phyloP scores from a whole-genome alignment of 2,113 vertebrate genomes.

The Laticauda laticaudata region DNA sequence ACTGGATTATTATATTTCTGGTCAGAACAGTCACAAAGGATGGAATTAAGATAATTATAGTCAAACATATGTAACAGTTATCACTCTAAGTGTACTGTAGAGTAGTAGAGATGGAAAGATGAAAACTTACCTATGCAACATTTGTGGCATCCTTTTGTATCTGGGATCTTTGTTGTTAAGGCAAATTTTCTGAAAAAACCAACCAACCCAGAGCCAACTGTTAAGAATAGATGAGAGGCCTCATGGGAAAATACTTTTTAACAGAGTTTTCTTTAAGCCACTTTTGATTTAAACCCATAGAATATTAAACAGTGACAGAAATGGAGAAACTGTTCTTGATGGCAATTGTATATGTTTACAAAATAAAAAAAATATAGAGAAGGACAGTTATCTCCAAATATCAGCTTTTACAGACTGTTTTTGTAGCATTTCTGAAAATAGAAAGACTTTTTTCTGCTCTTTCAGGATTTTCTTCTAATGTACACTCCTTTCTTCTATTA shows the following conservation, averaged over 20 bases:
- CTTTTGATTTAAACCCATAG: neutral
- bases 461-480: neutral
- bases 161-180: slow-evolving; percentile 95
- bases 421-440: neutral
- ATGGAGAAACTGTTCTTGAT: neutral
- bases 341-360: neutral
- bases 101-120: neutral
- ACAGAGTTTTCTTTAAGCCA: neutral
- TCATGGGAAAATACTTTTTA: neutral
- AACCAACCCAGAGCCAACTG: neutral
- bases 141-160: slow-evolving; percentile 98
- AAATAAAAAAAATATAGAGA: neutral
- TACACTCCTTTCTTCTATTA: neutral
- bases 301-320: neutral
- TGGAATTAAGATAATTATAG: neutral
- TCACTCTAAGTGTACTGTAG: neutral
- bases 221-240: neutral
- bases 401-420: neutral
- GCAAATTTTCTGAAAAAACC: slow-evolving; percentile 89
- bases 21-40: neutral
- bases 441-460: neutral
- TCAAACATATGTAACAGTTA: neutral
- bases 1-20: neutral
- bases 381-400: neutral
- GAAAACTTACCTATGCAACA: slow-evolving; percentile 93